phyloP scores from a whole-genome alignment of 2,113 vertebrate genomes.

The Neolamprologus tretocephalus region DNA sequence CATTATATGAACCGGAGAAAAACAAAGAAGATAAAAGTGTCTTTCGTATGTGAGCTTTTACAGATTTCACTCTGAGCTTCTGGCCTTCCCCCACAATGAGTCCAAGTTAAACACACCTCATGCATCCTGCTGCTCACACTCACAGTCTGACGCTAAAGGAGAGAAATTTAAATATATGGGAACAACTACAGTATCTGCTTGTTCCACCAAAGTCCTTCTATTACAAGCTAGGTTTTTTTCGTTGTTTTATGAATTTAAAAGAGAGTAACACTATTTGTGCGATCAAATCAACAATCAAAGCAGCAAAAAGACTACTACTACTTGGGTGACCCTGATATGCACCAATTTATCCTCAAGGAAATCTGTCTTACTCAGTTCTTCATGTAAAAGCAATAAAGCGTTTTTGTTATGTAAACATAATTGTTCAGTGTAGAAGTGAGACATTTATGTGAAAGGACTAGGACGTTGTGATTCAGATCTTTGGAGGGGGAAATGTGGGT shows the following conservation, averaged over 20 bases:
- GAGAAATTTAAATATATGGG: background rate
- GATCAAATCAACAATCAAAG: background rate
- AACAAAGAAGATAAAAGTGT: constrained; percentile 11
- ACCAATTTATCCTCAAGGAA: background rate
- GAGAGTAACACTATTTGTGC: background rate
- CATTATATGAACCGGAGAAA: constrained; percentile 20
- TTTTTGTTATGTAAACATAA: background rate
- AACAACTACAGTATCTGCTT: background rate
- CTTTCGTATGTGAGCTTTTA: background rate
- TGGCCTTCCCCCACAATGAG: background rate
- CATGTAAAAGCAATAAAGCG: background rate
- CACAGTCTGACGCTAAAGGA: background rate
- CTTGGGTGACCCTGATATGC: background rate
- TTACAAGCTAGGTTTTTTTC: background rate
- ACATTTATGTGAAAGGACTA: background rate
- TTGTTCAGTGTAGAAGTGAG: background rate
- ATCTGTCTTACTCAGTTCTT: background rate
- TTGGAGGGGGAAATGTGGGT: background rate
- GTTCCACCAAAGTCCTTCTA: background rate
- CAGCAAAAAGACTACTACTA: background rate
- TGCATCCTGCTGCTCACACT: background rate
- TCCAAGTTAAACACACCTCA: constrained; percentile 26
- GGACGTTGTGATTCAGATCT: background rate
- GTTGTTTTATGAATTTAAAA: background rate
- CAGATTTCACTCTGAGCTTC: background rate